Evolutionary conservation across 2,888 invertebrate genomes (phyloP).

Genomic region (Macaria liturata): DNA sequence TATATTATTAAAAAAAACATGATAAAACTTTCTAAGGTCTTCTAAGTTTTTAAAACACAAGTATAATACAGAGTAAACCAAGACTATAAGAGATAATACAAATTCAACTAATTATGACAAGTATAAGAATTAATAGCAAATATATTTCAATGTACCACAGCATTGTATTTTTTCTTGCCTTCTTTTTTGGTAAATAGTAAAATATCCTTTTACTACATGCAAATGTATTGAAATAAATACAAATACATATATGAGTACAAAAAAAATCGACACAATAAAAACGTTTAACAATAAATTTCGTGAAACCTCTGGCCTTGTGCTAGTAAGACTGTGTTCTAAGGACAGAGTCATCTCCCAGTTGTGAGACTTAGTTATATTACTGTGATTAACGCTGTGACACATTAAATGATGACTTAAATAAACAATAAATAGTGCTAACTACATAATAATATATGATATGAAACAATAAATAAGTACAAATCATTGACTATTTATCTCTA

Average conservation of each 20-base stretch:
- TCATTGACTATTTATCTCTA: conserved; percentile 37
- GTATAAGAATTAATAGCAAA: conserved; percentile 1
- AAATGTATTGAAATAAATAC: too few species aligned
- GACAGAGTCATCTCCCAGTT: too few species aligned
- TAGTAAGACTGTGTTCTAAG: too few species aligned
- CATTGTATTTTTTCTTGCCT: conserved; percentile 1
- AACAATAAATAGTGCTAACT: conserved; percentile 11
- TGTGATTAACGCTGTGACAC: conserved; percentile 16
- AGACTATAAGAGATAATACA: neutral
- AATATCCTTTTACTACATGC: too few species aligned
- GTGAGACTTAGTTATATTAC: too few species aligned
- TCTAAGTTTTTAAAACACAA: neutral
- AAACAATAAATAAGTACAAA: conserved; percentile 41
- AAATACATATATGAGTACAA: too few species aligned
- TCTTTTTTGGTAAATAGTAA: too few species aligned
- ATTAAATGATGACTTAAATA: conserved; percentile 18
- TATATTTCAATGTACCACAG: conserved; percentile 28
- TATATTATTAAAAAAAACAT: too few species aligned
- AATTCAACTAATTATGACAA: neutral
- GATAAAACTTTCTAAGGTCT: too few species aligned
- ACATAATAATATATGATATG: conserved; percentile 13
- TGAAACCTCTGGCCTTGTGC: too few species aligned
- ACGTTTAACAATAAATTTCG: too few species aligned
- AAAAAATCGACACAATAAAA: too few species aligned
- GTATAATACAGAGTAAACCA: neutral